phyloP scores from a whole-genome alignment of 2,113 vertebrate genomes.

The Malurus alboscapulatus region DNA sequence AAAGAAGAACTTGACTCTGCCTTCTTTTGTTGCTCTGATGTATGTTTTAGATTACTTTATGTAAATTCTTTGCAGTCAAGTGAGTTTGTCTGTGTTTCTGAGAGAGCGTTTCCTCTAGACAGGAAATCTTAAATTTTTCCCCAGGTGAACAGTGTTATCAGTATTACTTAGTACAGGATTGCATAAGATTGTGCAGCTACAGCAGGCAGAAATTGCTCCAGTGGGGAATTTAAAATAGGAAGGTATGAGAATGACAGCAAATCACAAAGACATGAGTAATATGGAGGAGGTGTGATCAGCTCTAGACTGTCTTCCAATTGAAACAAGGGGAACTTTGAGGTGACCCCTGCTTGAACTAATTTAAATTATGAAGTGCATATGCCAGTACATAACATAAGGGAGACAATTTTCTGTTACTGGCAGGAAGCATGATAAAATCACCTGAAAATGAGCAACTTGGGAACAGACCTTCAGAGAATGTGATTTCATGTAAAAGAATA shows the following conservation, averaged over 20 bases:
- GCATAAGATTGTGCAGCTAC: background rate
- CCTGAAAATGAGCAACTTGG: slow-evolving; percentile 10
- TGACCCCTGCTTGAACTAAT: background rate
- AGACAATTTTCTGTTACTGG: slow-evolving; percentile 27
- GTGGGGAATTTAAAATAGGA: background rate
- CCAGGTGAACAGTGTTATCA: background rate
- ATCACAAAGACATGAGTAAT: slow-evolving; percentile 11
- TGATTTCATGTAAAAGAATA: background rate
- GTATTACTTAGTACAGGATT: background rate
- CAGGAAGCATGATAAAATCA: background rate
- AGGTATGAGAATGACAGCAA: background rate
- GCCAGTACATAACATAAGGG: background rate
- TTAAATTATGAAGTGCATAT: slow-evolving; percentile 4
- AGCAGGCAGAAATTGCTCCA: slow-evolving; percentile 1
- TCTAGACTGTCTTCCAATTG: background rate
- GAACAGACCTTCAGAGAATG: background rate
- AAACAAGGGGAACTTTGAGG: background rate
- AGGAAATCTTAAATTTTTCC: background rate
- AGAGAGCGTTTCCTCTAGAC: background rate
- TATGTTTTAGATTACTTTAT: background rate
- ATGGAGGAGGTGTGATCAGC: background rate
- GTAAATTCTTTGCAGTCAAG: background rate
- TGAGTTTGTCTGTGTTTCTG: background rate
- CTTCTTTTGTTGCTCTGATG: slow-evolving; percentile 7
- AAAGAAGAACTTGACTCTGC: background rate